phyloP scores from a whole-genome alignment of 2,113 vertebrate species.

The Centropus bengalensis region DNA sequence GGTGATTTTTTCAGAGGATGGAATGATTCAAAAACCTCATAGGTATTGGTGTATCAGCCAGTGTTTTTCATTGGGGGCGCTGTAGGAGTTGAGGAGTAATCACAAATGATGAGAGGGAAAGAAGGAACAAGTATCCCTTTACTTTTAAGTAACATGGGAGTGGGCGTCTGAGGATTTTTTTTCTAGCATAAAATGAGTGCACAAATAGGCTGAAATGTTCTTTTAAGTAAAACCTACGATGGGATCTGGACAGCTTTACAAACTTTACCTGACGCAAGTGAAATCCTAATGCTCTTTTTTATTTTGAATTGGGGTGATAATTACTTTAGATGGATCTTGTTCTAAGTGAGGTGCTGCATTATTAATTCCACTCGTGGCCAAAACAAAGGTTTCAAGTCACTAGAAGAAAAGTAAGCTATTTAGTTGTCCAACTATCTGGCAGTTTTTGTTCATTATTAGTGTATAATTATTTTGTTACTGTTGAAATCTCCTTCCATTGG shows the following conservation, averaged over 20 bases:
- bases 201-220: not conserved
- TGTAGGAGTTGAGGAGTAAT: not conserved
- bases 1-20: not conserved
- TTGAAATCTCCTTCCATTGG: not conserved
- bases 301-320: not conserved
- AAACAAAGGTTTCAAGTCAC: not conserved
- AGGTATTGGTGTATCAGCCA: not conserved
- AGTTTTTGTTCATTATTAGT: not conserved
- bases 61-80: not conserved
- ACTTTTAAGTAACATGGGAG: not conserved
- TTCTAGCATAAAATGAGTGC: not conserved
- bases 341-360: not conserved
- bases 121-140: not conserved
- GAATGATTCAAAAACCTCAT: not conserved
- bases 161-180: not conserved
- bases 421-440: accelerated
- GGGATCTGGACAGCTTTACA: not conserved
- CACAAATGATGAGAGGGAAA: not conserved
- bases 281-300: not conserved
- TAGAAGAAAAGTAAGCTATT: not conserved
- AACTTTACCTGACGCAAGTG: not conserved
- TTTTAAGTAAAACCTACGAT: not conserved
- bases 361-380: conserved; percentile 19
- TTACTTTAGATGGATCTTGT: not conserved
- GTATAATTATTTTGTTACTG: not conserved